These are phyloP conservation scores for Vandiemenella viatica DNA, from an alignment of 2,888 invertebrate genomes.

Conservation along the genomic window DNA sequence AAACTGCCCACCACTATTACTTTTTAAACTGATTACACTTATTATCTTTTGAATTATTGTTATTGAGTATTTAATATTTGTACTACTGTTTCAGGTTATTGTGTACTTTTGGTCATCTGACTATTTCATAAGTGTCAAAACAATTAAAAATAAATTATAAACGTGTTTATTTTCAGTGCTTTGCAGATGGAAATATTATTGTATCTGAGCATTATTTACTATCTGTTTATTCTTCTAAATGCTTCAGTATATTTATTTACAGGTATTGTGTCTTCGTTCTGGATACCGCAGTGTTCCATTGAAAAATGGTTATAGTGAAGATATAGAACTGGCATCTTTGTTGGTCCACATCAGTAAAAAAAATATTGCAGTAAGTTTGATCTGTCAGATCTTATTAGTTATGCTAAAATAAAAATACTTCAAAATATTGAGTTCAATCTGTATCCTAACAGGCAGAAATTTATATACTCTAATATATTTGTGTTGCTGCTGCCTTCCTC, in stretches of 20 bases:
- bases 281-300: conserved; percentile 87
- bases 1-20: no score
- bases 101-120: no score
- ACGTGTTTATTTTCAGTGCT: no score
- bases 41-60: no score
- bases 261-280: conserved; percentile 56
- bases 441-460: neutral
- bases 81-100: no score
- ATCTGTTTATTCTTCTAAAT: no score
- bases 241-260: conserved; percentile 23
- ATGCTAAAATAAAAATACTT: neutral
- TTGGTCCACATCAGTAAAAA: conserved; percentile 63
- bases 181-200: no score
- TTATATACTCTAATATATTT: neutral
- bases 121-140: no score
- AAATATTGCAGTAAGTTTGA: conserved; percentile 25
- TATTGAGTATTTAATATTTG: no score
- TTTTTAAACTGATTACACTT: no score
- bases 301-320: conserved; percentile 81
- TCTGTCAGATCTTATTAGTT: neutral
- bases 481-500: conserved; percentile 1
- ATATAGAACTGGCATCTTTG: conserved; percentile 78
- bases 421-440: neutral
- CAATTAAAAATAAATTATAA: no score
- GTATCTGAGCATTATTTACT: no score